phyloP scores from a whole-genome alignment of 2,797 vertebrate species.

The Sebastes elongatus region DNA sequence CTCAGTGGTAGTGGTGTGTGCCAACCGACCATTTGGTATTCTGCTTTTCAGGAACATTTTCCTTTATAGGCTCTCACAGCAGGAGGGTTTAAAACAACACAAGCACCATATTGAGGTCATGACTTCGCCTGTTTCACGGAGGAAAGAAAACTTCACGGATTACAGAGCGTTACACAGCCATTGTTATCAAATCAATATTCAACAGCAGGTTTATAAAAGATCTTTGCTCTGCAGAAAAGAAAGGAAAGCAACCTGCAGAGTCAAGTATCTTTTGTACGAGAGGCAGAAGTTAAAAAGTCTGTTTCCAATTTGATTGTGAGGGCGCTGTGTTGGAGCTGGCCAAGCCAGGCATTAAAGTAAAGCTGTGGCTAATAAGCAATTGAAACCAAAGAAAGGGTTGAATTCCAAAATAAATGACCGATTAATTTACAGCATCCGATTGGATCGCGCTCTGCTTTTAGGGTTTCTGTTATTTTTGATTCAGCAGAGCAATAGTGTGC shows the following conservation, averaged over 20 bases:
- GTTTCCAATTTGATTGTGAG: slow-evolving; percentile 65
- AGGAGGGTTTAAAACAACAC: slow-evolving; percentile 31
- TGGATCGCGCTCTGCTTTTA: slow-evolving; percentile 48
- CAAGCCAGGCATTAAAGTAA: slow-evolving; percentile 57
- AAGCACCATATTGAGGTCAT: slow-evolving; percentile 18
- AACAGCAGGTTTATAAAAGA: slow-evolving; percentile 42
- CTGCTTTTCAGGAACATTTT: slow-evolving; percentile 13
- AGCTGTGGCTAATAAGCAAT: slow-evolving; percentile 64
- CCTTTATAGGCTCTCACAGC: slow-evolving; percentile 21
- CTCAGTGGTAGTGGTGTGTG: not conserved
- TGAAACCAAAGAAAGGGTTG: slow-evolving; percentile 65
- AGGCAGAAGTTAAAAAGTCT: slow-evolving; percentile 40
- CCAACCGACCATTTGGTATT: slow-evolving; percentile 3
- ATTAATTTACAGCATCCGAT: slow-evolving; percentile 67
- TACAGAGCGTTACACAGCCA: not conserved
- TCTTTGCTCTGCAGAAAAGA: slow-evolving; percentile 12
- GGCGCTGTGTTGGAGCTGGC: slow-evolving; percentile 41
- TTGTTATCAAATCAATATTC: slow-evolving; percentile 28
- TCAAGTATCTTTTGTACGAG: slow-evolving; percentile 17
- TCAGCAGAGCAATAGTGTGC: slow-evolving; percentile 3
- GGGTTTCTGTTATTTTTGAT: slow-evolving; percentile 52
- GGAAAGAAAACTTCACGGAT: slow-evolving; percentile 12
- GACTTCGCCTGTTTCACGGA: slow-evolving; percentile 24
- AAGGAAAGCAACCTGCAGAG: slow-evolving; percentile 34
- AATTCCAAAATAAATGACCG: slow-evolving; percentile 73